Conservation (phyloP, 2,797 vertebrate genomes). For the Otolemur crassicaudatus region DNA sequence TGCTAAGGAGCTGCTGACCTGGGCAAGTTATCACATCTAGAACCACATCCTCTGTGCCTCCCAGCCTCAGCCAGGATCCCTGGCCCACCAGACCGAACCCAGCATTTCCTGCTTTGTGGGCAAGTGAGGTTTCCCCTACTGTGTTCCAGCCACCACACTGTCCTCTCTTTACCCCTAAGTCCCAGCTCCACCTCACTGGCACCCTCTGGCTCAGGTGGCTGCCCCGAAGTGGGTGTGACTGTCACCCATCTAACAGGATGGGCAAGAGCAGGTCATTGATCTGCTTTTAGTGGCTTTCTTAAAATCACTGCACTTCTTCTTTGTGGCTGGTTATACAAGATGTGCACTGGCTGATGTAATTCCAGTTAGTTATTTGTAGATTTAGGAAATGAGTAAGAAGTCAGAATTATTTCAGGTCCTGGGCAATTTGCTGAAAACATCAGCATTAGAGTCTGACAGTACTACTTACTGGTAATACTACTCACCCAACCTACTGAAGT, state of each 20-base stretch:
- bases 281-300: neutral
- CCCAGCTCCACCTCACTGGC: neutral
- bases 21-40: neutral
- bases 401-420: neutral
- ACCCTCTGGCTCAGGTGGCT: neutral
- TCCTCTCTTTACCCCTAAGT: neutral
- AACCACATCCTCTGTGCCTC: neutral
- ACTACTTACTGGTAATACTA: neutral
- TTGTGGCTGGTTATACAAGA: neutral
- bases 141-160: neutral
- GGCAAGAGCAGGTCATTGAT: neutral
- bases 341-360: neutral
- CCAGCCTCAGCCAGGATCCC: too few relatives aligned
- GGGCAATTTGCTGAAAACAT: neutral
- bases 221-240: neutral
- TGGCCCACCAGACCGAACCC: neutral
- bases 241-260: neutral
- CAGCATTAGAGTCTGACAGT: neutral
- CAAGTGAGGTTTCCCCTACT: neutral
- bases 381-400: neutral
- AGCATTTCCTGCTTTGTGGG: accelerated
- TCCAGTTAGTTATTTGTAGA: neutral
- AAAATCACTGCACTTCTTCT: neutral
- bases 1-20: neutral
- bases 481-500: neutral